phyloP scores from a whole-genome alignment of 2,888 invertebrate species.

The Anarsia innoxiella region DNA sequence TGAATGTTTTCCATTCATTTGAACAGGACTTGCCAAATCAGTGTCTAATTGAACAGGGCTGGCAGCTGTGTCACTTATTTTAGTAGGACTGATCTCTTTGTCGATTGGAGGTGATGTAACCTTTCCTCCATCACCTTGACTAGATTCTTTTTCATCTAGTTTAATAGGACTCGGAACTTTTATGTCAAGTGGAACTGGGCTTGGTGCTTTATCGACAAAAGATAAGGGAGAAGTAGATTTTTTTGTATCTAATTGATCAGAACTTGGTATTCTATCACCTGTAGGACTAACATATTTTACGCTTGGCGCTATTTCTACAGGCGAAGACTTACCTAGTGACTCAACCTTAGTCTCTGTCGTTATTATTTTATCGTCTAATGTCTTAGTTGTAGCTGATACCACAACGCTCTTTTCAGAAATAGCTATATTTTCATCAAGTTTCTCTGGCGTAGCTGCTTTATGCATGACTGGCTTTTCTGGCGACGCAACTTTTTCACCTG shows the following conservation, averaged over 20 bases:
- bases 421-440: not conserved
- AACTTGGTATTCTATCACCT: no score
- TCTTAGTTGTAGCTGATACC: not conserved
- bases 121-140: not conserved
- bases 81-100: slow-evolving; percentile 5
- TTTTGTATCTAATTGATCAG: no score
- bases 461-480: no score
- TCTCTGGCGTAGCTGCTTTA: slow-evolving; percentile 10
- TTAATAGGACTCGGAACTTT: slow-evolving; percentile 14
- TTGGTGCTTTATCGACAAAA: no score
- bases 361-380: no score
- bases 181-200: slow-evolving; percentile 9
- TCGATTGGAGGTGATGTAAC: not conserved
- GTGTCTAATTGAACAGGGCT: not conserved
- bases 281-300: no score
- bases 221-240: no score
- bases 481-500: no score
- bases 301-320: no score
- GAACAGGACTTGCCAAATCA: not conserved
- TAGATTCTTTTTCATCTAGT: not conserved
- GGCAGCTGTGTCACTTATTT: not conserved
- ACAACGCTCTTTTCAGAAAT: not conserved
- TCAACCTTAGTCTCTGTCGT: no score
- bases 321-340: no score
- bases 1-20: not conserved